Conservation (phyloP, 2,888 invertebrate species). For the Eupelmus urozonus region DNA sequence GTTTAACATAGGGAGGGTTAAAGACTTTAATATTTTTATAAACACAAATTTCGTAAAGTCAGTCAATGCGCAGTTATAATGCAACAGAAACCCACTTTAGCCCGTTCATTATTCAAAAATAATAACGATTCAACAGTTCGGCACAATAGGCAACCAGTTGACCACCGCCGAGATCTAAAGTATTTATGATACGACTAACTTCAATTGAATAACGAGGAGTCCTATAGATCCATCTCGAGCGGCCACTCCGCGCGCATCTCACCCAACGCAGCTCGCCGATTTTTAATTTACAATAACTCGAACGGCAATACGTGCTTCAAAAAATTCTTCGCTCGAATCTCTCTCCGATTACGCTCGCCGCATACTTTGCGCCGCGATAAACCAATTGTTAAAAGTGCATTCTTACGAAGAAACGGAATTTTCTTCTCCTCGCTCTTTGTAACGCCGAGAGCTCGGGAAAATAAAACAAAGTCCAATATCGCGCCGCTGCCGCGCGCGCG, state of each 20-base stretch:
- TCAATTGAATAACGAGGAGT: constrained; percentile 36
- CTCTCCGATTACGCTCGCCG: background rate
- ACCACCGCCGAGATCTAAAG: background rate
- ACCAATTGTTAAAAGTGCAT: too few species aligned
- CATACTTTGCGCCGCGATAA: too few species aligned
- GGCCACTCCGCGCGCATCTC: background rate
- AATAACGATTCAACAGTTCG: too few species aligned
- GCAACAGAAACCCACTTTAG: too few species aligned
- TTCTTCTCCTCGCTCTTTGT: too few species aligned
- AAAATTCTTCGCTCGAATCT: background rate
- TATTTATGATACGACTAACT: constrained; percentile 1
- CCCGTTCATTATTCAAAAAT: too few species aligned
- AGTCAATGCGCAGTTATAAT: too few species aligned
- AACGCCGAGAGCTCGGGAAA: too few species aligned
- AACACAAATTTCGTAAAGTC: too few species aligned
- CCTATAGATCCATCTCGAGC: constrained; percentile 42
- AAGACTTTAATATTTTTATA: background rate
- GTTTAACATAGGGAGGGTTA: too few species aligned
- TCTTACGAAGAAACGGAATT: too few species aligned
- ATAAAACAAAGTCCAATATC: background rate
- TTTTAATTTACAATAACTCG: constrained; percentile 30
- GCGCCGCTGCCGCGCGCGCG: background rate
- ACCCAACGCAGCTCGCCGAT: background rate
- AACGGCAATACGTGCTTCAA: background rate
- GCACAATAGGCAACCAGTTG: too few species aligned